Evolutionary conservation across 2,888 invertebrate species (phyloP), one percentile per base, ranked within the genome.

Genomic region (Amphipoea lucens): DNA sequence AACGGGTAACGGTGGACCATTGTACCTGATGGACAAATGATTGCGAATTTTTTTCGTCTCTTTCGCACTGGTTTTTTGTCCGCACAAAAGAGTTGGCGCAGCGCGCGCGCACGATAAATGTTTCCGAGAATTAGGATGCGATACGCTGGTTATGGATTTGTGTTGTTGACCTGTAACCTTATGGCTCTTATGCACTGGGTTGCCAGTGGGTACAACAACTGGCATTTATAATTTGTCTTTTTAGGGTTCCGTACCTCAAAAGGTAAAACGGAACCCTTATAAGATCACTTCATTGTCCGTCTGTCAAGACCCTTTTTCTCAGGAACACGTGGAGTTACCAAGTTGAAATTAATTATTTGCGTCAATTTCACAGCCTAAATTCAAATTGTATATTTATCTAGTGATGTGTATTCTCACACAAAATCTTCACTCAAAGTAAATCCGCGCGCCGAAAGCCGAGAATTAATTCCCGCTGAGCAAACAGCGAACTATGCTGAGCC

Each of bases 1-100:
- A 92, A 89, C 90, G 90, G 92, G 88, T 95, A 95, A 95, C 96
- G 94, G 95, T 93, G 87, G 83, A 82, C 92, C 94, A 95, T 96
- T 96, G 95, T 96, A 91, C 89, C 90, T 95, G 95, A 95, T 95
- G 95, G 94, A 94, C 94, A 95, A 95, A 96, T 95, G 95, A 95
- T 95, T 96, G 95, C 94, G 90, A 89, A 88, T 92, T 92, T 93
- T 92, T 93, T 92, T 83, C 79, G 66, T 79, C 82, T 89, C 82
- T 76, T 67, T 86, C 70, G 76, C 80, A 88, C 84, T 87, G 73
- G 78, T 82, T 88, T 82, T 88, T 85, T 89, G 81, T 81, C 72
- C 84, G 62, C 84, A 90, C 88, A 90, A 90, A 90, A 90, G 89
- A 86, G 77, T 78, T 72, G 79, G 80, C 82, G 85, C 80, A 78